phyloP scores from a whole-genome alignment of 2,888 invertebrate genomes.

The Yponomeuta sedellus region DNA sequence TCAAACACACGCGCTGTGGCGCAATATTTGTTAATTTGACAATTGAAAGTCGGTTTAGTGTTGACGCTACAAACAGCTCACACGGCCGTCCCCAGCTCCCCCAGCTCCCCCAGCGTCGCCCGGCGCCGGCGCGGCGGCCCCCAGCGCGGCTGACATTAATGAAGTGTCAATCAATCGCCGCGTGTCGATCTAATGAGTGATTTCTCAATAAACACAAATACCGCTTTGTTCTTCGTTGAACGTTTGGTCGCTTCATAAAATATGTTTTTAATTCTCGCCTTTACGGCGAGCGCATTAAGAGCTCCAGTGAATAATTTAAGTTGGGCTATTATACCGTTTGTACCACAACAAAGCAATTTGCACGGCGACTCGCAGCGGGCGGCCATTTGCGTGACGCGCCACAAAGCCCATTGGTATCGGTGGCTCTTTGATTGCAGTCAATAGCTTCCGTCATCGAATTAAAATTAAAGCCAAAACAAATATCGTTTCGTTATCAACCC shows the following conservation, averaged over 20 bases:
- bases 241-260: conserved; percentile 15
- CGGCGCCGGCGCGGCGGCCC: neutral
- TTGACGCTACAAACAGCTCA: too few relatives aligned
- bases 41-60: too few relatives aligned
- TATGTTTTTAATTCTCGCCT: neutral
- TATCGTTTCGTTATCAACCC: too few relatives aligned
- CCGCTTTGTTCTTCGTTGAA: conserved; percentile 25
- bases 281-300: neutral
- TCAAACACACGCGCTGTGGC: too few relatives aligned
- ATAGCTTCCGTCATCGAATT: neutral
- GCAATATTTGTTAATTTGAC: too few relatives aligned
- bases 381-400: neutral
- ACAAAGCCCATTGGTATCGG: neutral
- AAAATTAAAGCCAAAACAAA: neutral
- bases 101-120: too few relatives aligned
- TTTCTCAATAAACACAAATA: conserved; percentile 38
- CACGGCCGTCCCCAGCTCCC: too few relatives aligned
- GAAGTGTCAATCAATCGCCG: conserved; percentile 31
- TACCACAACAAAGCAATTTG: conserved; percentile 24
- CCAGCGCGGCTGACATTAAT: conserved; percentile 18
- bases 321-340: neutral
- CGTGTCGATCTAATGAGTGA: conserved; percentile 55
- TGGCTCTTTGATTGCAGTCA: neutral
- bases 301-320: neutral
- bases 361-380: conserved; percentile 24